Base-by-base conservation (phyloP, 1,140 invertebrate species). In the Dinoponera quadriceps region DNA sequence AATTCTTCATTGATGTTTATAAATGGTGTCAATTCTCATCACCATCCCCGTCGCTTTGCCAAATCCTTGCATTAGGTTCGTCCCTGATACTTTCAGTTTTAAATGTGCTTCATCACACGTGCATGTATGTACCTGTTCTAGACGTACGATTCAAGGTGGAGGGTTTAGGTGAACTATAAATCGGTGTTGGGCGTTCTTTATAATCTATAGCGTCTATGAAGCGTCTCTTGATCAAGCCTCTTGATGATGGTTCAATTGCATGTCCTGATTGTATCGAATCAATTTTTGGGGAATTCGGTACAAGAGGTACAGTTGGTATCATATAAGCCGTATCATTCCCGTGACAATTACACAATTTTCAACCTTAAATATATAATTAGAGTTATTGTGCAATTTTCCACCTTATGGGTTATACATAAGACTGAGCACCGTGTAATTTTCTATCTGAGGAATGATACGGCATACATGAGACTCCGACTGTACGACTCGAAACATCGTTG, bases 1-100 rank as follows among this genome's bases (percentile, higher is more conserved):
- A 54, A 72, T 73, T 84, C 14, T 83, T 66, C 78, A 72, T 88
- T 72, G 69, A 69, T 90, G 85, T 91, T 87, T 72, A 44, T 44
- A 78, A 68, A 69, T 54, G 38, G 25, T 86, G 85, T 83, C 60
- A 65, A 55, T 72, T 3, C 48, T 29, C 44, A 18, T 75, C 33
- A 62, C n/a, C 59, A 62, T 85, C 68, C n/a, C 16, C 3, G 11
- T 72, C 29, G 20, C 29, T 77, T 68, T 65, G 20, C 22, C 51
- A 69, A 55, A 78, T 0, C 16, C 22, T 38, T 55, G 29, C 29
- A 55, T 55, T 69, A 27, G 44, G 55, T 69, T 4, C 54, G 1
- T 68, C 14, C 20, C 14, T 51, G 14, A 11, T 75, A 55, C n/a
- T 69, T 59, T 68, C n/a, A 51, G 0, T 33, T 22, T 33, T 65